phyloP scores from a whole-genome alignment of 2,888 invertebrate species.

The Drosophila kanekoi region DNA sequence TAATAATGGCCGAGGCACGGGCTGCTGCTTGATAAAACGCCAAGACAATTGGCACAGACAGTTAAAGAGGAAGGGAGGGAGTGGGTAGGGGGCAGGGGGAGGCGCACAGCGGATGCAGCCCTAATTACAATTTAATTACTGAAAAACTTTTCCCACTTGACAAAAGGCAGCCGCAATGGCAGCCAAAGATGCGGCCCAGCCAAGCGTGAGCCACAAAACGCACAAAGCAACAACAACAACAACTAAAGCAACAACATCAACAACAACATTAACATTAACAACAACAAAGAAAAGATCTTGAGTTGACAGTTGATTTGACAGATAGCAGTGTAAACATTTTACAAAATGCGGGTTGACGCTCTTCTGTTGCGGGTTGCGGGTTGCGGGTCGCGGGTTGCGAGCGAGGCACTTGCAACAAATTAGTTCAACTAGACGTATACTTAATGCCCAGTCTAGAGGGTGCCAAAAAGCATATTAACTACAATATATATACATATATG shows the following conservation, averaged over 20 bases:
- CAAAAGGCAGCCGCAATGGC: slow-evolving; percentile 77
- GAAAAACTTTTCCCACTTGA: slow-evolving; percentile 81
- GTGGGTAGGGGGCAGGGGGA: background rate
- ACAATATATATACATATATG: background rate
- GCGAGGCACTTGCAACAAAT: slow-evolving; percentile 73
- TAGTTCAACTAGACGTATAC: slow-evolving; percentile 83
- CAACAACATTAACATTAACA: slow-evolving; percentile 5
- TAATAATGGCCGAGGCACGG: slow-evolving; percentile 54
- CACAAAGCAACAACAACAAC: slow-evolving; percentile 28
- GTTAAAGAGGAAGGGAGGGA: no score
- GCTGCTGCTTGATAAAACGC: slow-evolving; percentile 63
- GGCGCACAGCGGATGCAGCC: slow-evolving; percentile 82
- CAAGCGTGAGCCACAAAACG: slow-evolving; percentile 75
- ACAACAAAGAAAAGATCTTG: slow-evolving; percentile 45
- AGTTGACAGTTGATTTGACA: slow-evolving; percentile 83
- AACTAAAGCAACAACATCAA: slow-evolving; percentile 9
- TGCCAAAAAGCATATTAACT: slow-evolving; percentile 57
- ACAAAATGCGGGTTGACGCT: slow-evolving; percentile 60
- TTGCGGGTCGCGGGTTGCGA: slow-evolving; percentile 12
- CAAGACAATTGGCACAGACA: slow-evolving; percentile 77
- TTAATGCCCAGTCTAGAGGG: slow-evolving; percentile 58
- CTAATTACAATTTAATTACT: slow-evolving; percentile 86
- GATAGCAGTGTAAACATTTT: slow-evolving; percentile 80
- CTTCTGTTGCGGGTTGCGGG: slow-evolving; percentile 5
- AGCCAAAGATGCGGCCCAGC: slow-evolving; percentile 61